phyloP scores from a whole-genome alignment of 2,113 vertebrate species.

The Choloepus hoffmanni region DNA sequence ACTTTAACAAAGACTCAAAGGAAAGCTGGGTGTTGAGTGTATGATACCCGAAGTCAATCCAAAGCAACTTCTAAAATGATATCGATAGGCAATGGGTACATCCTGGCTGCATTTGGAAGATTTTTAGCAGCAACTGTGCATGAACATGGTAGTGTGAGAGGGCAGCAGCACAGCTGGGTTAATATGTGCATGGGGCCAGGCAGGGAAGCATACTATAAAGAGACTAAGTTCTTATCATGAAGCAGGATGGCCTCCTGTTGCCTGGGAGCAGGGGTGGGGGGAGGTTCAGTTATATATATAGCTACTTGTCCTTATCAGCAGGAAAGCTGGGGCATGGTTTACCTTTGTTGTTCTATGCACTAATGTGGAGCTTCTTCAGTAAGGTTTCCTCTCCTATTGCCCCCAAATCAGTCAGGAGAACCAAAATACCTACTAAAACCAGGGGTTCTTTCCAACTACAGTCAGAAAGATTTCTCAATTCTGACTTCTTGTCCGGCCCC shows the following conservation, averaged over 20 bases:
- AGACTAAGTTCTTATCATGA: conserved; percentile 12
- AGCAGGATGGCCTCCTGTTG: not conserved
- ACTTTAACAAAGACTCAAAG: conserved; percentile 59
- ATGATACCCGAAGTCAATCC: not conserved
- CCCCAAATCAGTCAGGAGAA: not conserved
- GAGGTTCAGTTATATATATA: not conserved
- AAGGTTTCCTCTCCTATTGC: not conserved
- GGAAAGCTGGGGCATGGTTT: not conserved
- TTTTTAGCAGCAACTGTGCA: not conserved
- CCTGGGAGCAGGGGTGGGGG: not conserved
- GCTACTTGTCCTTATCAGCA: not conserved
- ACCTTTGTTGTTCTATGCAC: not conserved
- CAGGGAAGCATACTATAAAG: not conserved
- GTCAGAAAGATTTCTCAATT: conserved; percentile 50
- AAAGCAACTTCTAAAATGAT: not conserved
- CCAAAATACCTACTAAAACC: conserved; percentile 30
- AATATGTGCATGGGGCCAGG: not conserved
- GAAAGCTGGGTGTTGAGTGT: not conserved
- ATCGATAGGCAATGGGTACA: not conserved
- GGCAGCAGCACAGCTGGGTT: not conserved
- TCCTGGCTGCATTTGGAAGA: not conserved
- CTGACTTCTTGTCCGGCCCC: conserved; percentile 12
- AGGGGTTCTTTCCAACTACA: conserved; percentile 11
- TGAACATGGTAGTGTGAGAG: not conserved
- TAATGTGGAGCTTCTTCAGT: not conserved